These are phyloP conservation scores for Aphelenchoides fujianensis DNA, from an alignment of 1,140 invertebrate genomes.

Conservation along the genomic window DNA sequence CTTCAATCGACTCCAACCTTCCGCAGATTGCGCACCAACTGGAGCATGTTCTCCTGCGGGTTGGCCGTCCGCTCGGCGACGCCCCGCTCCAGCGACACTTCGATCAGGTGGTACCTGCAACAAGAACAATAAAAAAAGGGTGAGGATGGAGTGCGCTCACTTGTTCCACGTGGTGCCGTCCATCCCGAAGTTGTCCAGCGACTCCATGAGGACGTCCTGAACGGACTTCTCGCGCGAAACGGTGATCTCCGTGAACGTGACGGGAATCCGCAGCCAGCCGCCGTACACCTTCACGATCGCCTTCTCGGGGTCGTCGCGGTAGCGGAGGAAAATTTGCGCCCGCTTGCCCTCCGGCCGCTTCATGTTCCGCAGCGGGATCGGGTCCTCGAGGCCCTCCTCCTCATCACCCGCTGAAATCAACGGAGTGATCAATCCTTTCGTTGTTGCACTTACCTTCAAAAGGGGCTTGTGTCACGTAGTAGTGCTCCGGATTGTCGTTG, in stretches of 20 bases:
- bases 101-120: slow-evolving; percentile 73
- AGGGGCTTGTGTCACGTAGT: slow-evolving; percentile 68
- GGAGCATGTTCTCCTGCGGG: slow-evolving; percentile 61
- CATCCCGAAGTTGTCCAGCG: slow-evolving; percentile 81
- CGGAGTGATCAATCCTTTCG: no score
- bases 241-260: slow-evolving; percentile 57
- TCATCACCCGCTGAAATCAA: slow-evolving; percentile 61
- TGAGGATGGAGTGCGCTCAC: no score
- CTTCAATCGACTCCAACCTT: slow-evolving; percentile 43
- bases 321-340: slow-evolving; percentile 88
- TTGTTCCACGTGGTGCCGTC: slow-evolving; percentile 69
- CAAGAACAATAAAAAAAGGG: no score
- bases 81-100: slow-evolving; percentile 89
- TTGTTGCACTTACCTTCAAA: slow-evolving; percentile 76
- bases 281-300: slow-evolving; percentile 68
- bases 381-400: slow-evolving; percentile 78
- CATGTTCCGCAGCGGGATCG: slow-evolving; percentile 76
- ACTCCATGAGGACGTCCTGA: slow-evolving; percentile 80
- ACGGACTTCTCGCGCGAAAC: slow-evolving; percentile 82
- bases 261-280: slow-evolving; percentile 64
- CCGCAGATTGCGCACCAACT: slow-evolving; percentile 57
- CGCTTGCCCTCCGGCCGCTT: slow-evolving; percentile 85
- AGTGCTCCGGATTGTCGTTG: slow-evolving; percentile 81
- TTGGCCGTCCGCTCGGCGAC: slow-evolving; percentile 60
- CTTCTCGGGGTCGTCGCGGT: slow-evolving; percentile 66